Percentiles rank a stretch among this genome's conserved stretches.
Conservation (phyloP, 2,797 vertebrate species). For the Chromobotia macracanthus region DNA sequence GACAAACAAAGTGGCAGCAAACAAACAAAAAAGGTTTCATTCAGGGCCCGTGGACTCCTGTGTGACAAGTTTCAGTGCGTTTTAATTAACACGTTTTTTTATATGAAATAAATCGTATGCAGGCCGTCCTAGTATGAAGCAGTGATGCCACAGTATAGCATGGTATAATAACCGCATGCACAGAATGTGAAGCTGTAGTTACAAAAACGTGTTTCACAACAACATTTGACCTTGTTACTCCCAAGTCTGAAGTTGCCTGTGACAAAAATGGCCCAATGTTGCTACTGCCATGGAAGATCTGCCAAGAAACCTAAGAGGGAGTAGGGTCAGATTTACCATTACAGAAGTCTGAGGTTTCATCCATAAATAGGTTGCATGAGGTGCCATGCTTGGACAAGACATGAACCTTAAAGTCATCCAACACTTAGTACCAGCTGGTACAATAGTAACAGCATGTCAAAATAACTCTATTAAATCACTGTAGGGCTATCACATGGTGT, state of each 20-base stretch:
- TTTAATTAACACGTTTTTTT: too few species aligned
- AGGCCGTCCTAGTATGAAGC: neutral
- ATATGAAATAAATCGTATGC: neutral
- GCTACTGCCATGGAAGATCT: slow-evolving; percentile 59
- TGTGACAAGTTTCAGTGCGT: neutral
- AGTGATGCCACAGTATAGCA: neutral
- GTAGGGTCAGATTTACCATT: slow-evolving; percentile 57
- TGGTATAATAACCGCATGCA: neutral
- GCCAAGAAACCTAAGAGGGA: slow-evolving; percentile 55
- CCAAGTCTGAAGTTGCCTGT: slow-evolving; percentile 53
- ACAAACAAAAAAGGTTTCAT: slow-evolving; percentile 4
- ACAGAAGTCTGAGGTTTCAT: slow-evolving; percentile 60
- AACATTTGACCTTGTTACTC: slow-evolving; percentile 47
- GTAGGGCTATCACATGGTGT: neutral
- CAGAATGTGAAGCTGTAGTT: neutral
- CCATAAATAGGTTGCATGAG: slow-evolving; percentile 60
- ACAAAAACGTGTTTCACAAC: slow-evolving; percentile 39
- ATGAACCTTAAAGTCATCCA: slow-evolving; percentile 36
- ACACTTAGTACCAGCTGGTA: slow-evolving; percentile 12
- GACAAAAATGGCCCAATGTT: slow-evolving; percentile 63
- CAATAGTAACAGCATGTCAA: slow-evolving; percentile 27
- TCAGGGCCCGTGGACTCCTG: too few species aligned
- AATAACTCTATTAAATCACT: slow-evolving; percentile 22
- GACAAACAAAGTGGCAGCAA: neutral
- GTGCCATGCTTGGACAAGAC: slow-evolving; percentile 49